phyloP scores from a whole-genome alignment of 2,113 vertebrate species.

The Antechinus stuartii region DNA sequence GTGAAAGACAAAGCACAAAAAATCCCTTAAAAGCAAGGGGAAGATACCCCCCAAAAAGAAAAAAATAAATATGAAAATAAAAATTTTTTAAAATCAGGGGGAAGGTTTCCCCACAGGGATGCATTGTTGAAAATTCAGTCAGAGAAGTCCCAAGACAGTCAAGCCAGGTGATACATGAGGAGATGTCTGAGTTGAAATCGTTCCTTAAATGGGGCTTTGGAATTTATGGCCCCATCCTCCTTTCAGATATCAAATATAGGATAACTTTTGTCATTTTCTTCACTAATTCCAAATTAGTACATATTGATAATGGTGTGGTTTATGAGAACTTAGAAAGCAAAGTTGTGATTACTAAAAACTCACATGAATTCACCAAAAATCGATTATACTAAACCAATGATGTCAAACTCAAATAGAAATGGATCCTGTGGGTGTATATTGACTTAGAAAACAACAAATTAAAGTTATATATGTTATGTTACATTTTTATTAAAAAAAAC shows the following conservation, averaged over 20 bases:
- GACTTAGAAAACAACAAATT: not conserved
- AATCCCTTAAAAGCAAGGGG: not conserved
- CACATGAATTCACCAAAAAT: not conserved
- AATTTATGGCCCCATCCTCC: not conserved
- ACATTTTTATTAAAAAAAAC: not conserved
- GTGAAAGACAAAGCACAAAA: not conserved
- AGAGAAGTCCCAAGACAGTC: not conserved
- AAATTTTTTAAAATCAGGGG: too few relatives aligned
- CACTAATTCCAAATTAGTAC: not conserved
- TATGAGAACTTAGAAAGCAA: not conserved
- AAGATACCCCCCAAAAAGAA: too few relatives aligned
- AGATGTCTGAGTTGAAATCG: not conserved
- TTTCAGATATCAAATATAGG: not conserved
- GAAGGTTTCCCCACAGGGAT: not conserved
- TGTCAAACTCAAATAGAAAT: not conserved
- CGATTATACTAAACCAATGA: not conserved
- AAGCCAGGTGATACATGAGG: not conserved
- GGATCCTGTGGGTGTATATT: not conserved
- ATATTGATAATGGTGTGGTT: not conserved
- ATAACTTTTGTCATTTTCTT: not conserved
- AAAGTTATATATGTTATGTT: not conserved
- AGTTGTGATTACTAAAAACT: not conserved
- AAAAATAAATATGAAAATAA: too few relatives aligned
- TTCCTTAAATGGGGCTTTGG: not conserved
- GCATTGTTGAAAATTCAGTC: not conserved